Evolutionary conservation across 2,888 invertebrate species (phyloP).

Genomic region (Quadroppia sp.): DNA sequence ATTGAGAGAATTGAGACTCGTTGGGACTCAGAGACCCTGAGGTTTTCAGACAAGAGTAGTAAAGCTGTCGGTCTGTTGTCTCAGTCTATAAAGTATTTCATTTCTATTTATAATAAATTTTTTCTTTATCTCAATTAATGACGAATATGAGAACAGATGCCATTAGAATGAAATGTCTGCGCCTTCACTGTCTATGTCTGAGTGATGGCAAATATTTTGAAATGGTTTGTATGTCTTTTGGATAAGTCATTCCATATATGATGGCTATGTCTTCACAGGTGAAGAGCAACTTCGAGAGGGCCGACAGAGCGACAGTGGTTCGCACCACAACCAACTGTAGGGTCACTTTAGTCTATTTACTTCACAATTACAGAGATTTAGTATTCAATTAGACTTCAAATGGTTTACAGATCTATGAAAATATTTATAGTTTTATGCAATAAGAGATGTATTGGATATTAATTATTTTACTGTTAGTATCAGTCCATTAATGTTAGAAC

Average conservation of each 20-base stretch:
- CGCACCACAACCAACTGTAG: conserved; percentile 92
- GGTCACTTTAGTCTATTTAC: conserved; percentile 86
- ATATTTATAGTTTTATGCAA: not conserved
- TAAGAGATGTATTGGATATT: conserved; percentile 9
- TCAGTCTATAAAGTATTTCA: not conserved
- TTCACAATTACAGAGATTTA: conserved; percentile 88
- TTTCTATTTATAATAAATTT: too few species aligned
- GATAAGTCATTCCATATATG: not conserved
- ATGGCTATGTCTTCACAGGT: conserved; percentile 52
- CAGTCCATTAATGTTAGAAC: not conserved
- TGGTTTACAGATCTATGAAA: not conserved
- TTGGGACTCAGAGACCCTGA: conserved; percentile 97
- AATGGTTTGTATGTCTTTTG: conserved; percentile 59
- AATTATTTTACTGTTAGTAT: conserved; percentile 13
- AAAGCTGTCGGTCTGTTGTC: conserved; percentile 58
- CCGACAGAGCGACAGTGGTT: conserved; percentile 92
- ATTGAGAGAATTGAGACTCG: conserved; percentile 87
- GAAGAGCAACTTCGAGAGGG: conserved; percentile 98
- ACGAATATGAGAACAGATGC: conserved; percentile 74
- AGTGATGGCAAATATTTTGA: conserved; percentile 99
- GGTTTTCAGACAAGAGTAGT: conserved; percentile 98
- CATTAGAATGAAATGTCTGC: conserved; percentile 87
- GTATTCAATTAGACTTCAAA: conserved; percentile 49
- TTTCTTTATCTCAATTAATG: too few species aligned
- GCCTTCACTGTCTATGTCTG: conserved; percentile 83